phyloP scores from a whole-genome alignment of 2,797 vertebrate genomes.

The Lerista edwardsae region DNA sequence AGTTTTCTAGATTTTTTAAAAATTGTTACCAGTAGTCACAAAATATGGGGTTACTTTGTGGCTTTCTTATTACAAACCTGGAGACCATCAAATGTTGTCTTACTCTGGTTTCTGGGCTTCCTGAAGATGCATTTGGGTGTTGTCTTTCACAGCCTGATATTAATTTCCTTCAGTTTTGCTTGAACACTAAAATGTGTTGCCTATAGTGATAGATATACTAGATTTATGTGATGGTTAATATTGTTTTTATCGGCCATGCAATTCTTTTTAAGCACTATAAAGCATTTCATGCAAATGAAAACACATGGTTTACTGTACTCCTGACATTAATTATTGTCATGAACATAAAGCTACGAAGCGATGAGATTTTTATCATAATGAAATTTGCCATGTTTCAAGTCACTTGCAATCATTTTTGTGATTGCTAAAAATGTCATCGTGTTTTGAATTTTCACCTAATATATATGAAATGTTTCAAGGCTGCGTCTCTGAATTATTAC shows the following conservation, averaged over 20 bases:
- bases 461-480: conserved; percentile 30
- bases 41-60: too few species aligned
- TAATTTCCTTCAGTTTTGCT: not conserved
- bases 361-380: conserved; percentile 58
- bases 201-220: not conserved
- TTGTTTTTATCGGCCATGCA: not conserved
- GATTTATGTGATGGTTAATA: not conserved
- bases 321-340: conserved; percentile 50
- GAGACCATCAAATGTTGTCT: not conserved
- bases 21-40: not conserved
- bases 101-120: not conserved
- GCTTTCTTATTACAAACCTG: not conserved
- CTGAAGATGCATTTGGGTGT: not conserved
- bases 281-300: conserved; percentile 51
- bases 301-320: conserved; percentile 46
- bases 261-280: conserved; percentile 12
- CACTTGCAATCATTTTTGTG: conserved; percentile 61
- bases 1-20: not conserved
- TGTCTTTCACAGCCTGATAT: not conserved
- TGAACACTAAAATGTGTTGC: not conserved
- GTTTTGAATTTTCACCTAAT: conserved; percentile 36
- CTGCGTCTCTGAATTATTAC: not conserved
- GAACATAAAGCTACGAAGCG: conserved; percentile 50
- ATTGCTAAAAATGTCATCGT: conserved; percentile 67
- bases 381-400: conserved; percentile 64